Conservation (phyloP, 1,140 invertebrate genomes). For the Zophobas morio region DNA sequence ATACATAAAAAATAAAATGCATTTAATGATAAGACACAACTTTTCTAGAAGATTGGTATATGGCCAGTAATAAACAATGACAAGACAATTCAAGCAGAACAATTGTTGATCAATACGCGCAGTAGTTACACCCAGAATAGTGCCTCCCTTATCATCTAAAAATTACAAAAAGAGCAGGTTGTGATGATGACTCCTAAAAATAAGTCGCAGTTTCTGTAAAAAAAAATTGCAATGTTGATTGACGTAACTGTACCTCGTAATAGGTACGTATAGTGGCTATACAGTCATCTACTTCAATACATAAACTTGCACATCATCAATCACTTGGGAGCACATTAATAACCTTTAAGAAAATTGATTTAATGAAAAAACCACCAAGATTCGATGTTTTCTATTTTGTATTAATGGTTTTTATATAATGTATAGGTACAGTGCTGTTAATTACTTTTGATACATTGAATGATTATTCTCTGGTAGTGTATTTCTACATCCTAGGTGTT, state of each 20-base stretch:
- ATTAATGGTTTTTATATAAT: conserved; percentile 22
- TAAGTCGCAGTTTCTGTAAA: conserved; percentile 11
- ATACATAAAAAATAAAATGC: not conserved
- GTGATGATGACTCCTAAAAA: conserved; percentile 12
- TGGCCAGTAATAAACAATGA: not conserved
- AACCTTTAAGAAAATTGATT: conserved; percentile 48
- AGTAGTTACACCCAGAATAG: not conserved
- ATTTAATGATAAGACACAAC: conserved; percentile 1
- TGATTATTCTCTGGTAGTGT: not conserved
- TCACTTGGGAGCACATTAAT: conserved; percentile 33
- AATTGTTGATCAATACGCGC: not conserved
- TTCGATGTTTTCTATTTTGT: conserved; percentile 16
- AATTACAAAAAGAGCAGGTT: conserved; percentile 10
- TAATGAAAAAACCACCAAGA: conserved; percentile 33
- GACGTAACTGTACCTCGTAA: conserved; percentile 6
- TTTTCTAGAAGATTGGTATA: not conserved
- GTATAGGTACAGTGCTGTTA: conserved; percentile 15
- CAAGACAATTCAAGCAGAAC: not conserved
- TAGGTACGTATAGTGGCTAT: not conserved
- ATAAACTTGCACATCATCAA: conserved; percentile 44
- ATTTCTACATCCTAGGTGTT: conserved; percentile 1
- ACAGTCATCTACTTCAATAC: conserved; percentile 15
- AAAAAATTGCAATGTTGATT: not conserved
- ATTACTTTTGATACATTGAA: conserved; percentile 8
- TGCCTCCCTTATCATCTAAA: conserved; percentile 15